Conservation (phyloP, 2,888 invertebrate genomes). For the Spisula solida region DNA sequence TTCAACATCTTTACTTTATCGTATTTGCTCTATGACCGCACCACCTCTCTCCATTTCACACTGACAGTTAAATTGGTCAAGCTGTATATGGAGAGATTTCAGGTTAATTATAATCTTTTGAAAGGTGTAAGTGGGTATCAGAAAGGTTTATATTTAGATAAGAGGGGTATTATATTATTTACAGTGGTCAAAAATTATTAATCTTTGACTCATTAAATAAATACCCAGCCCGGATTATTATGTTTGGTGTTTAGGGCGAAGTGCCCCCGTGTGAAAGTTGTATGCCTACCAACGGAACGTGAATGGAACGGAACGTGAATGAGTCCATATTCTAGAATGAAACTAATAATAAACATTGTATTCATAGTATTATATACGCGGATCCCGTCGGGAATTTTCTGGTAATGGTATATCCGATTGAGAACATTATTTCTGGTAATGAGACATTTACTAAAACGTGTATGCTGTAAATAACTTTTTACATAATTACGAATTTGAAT, state of each 20-base stretch:
- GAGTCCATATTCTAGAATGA: background rate
- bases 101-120: constrained; percentile 19
- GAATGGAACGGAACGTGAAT: too few relatives aligned
- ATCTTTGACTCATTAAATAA: constrained; percentile 29
- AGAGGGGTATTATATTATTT: constrained; percentile 30
- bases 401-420: too few relatives aligned
- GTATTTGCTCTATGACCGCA: background rate
- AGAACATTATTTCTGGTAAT: too few relatives aligned
- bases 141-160: constrained; percentile 29
- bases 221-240: constrained; percentile 17
- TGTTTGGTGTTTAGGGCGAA: background rate
- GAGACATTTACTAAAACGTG: too few relatives aligned
- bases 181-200: constrained; percentile 35
- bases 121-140: constrained; percentile 10
- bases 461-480: too few relatives aligned
- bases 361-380: too few relatives aligned
- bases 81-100: background rate
- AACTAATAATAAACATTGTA: too few relatives aligned
- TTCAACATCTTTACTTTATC: background rate
- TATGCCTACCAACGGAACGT: background rate
- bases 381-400: too few relatives aligned
- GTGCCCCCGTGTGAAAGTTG: background rate
- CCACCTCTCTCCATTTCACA: constrained; percentile 5
- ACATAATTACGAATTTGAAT: too few relatives aligned
- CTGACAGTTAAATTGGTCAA: background rate